These are phyloP conservation scores for Lasiurus borealis DNA, from an alignment of 2,113 vertebrate species.

Conservation along the genomic window DNA sequence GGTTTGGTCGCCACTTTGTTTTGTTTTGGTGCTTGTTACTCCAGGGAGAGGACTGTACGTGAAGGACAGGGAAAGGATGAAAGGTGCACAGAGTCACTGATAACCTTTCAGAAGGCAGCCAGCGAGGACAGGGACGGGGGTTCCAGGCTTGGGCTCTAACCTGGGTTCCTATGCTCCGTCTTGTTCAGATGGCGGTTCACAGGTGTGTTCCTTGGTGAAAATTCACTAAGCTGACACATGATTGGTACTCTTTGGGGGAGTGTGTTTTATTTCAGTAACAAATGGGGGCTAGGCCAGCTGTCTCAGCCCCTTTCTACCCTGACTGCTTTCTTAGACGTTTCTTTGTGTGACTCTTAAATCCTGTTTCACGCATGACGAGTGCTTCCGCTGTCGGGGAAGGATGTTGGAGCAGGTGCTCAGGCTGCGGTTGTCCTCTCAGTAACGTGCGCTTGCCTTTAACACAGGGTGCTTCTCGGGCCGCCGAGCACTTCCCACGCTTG, in stretches of 20 bases:
- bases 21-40: neutral
- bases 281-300: neutral
- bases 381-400: rapidly evolving
- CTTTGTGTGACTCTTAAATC: neutral
- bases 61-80: neutral
- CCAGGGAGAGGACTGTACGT: neutral
- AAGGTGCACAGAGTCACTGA: neutral
- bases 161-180: neutral
- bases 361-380: neutral
- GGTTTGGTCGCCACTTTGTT: neutral
- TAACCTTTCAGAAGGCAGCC: neutral
- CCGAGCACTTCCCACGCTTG: slow-evolving; percentile 85
- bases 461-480: slow-evolving; percentile 90
- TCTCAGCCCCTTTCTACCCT: neutral
- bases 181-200: neutral
- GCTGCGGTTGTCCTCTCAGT: neutral
- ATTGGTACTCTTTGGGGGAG: neutral
- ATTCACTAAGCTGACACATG: rapidly evolving
- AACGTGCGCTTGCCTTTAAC: neutral
- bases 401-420: neutral
- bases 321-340: neutral
- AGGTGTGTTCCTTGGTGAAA: neutral
- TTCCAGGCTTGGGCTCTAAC: too few relatives aligned
- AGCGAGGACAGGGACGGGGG: neutral
- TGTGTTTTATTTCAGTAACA: neutral